A percentile compares a stretch with the other conserved stretches of the same genome.
Conservation (phyloP, 1,140 invertebrate species). For the Bombus ignitus region DNA sequence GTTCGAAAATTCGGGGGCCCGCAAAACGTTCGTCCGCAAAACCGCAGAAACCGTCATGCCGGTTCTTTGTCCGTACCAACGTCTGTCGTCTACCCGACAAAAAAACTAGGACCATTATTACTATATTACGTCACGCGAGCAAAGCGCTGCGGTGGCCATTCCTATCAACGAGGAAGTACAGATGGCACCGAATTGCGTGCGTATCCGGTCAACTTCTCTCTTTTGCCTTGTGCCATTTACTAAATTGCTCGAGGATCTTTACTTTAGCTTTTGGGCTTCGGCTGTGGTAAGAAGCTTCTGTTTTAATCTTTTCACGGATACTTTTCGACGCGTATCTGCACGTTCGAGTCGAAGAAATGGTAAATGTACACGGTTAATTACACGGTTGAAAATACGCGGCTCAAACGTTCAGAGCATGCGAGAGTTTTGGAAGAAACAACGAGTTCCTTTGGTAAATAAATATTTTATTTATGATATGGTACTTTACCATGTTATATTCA, state of each 20-base stretch:
- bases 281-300: not conserved
- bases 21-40: conserved; percentile 67
- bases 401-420: too few species aligned
- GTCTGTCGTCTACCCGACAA: conserved; percentile 57
- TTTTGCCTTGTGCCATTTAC: not conserved
- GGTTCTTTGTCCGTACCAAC: conserved; percentile 68
- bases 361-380: too few species aligned
- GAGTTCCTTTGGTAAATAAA: too few species aligned
- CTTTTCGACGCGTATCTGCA: too few species aligned
- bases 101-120: conserved; percentile 62
- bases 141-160: conserved; percentile 43
- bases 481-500: too few species aligned
- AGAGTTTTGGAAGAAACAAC: too few species aligned
- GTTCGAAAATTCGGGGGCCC: conserved; percentile 60
- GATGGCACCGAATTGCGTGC: conserved; percentile 56
- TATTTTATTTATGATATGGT: too few species aligned
- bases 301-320: not conserved
- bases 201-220: conserved; percentile 37
- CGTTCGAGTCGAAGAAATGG: not conserved
- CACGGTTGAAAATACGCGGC: too few species aligned
- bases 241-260: not conserved
- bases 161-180: conserved; percentile 54
- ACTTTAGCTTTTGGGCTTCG: not conserved
- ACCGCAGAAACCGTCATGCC: conserved; percentile 78
- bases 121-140: conserved; percentile 60